Conservation (phyloP, 1,140 invertebrate species). For the Heliothis subflexa region DNA sequence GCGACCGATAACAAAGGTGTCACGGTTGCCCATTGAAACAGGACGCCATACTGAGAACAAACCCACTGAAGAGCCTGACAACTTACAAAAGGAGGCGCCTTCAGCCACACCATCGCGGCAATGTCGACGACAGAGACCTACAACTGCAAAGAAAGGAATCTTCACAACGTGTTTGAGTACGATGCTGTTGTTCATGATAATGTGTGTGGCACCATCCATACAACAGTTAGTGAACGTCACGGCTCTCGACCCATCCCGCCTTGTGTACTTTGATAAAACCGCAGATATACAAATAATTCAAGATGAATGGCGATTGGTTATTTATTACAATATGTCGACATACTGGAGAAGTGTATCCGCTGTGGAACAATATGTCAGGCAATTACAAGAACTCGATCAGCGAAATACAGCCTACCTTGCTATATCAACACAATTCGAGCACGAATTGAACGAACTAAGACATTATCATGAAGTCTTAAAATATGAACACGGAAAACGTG, state of each 20-base stretch:
- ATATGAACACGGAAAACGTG: neutral
- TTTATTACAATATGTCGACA: constrained; percentile 4
- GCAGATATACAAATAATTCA: constrained; percentile 5
- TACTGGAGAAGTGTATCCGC: neutral
- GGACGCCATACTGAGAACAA: neutral
- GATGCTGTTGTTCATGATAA: neutral
- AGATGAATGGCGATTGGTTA: neutral
- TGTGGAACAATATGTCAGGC: neutral
- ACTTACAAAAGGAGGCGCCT: neutral
- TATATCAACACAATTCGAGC: neutral
- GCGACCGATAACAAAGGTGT: constrained; percentile 2
- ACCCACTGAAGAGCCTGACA: neutral
- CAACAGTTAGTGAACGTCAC: neutral
- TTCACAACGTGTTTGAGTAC: neutral
- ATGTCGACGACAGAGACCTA: neutral
- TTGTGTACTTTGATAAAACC: neutral
- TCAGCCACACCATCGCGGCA: neutral
- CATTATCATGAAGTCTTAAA: neutral
- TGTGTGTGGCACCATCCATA: neutral
- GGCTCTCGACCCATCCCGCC: neutral
- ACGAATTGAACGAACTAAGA: neutral
- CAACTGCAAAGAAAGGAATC: neutral
- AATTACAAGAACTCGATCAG: neutral
- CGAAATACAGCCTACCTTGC: neutral
- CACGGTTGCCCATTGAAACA: neutral